These are phyloP conservation scores for Melozone crissalis DNA, from an alignment of 2,113 vertebrate genomes.

Conservation along the genomic window DNA sequence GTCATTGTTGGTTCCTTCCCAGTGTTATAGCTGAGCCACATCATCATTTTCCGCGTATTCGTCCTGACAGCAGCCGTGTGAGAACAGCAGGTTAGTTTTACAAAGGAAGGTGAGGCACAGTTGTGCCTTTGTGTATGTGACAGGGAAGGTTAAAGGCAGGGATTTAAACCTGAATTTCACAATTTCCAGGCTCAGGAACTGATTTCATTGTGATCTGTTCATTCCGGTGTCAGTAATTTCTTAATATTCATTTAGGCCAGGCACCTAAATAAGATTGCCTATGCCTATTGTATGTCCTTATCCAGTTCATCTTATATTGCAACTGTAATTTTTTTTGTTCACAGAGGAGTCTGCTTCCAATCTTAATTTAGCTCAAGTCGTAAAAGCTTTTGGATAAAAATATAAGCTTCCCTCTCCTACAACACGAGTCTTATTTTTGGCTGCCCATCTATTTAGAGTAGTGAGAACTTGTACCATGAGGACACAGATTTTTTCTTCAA, in stretches of 20 bases:
- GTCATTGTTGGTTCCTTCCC: not conserved
- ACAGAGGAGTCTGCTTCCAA: not conserved
- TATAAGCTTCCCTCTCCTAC: not conserved
- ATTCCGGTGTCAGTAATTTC: not conserved
- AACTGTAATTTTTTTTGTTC: slow-evolving; percentile 7
- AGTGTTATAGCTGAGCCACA: not conserved
- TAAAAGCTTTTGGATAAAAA: slow-evolving; percentile 33
- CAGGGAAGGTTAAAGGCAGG: slow-evolving; percentile 18
- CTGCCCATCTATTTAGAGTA: slow-evolving; percentile 20
- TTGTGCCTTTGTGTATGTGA: not conserved
- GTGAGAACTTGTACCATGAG: not conserved
- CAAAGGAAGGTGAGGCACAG: not conserved
- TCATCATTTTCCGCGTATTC: not conserved
- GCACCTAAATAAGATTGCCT: not conserved
- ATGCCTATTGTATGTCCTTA: not conserved
- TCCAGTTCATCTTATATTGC: not conserved
- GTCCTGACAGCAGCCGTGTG: not conserved
- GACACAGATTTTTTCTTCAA: not conserved
- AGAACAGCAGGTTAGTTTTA: slow-evolving; percentile 14
- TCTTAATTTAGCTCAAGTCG: slow-evolving; percentile 22
- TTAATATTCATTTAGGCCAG: not conserved
- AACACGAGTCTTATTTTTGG: not conserved
- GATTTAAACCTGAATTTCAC: not conserved
- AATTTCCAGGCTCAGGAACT: not conserved
- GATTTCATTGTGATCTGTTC: not conserved